These are phyloP conservation scores for Brachionus asplanchnoidis DNA, from an alignment of 1,140 invertebrate genomes.

Conservation along the genomic window DNA sequence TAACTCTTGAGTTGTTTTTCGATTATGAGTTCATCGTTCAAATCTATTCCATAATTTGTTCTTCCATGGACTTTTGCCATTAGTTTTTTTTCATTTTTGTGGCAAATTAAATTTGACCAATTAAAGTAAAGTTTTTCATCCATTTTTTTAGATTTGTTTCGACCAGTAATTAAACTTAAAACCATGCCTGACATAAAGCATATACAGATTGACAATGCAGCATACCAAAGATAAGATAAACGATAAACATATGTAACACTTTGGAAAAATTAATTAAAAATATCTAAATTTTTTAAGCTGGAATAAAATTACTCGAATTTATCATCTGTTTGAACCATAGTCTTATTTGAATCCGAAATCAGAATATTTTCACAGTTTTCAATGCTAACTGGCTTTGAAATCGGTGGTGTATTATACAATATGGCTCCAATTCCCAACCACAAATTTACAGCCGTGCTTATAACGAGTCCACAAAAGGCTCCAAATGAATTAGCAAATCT, in stretches of 20 bases:
- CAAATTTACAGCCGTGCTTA: constrained; percentile 25
- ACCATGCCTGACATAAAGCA: neutral
- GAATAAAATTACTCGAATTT: constrained; percentile 15
- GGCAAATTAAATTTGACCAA: neutral
- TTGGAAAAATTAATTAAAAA: neutral
- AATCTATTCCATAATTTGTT: neutral
- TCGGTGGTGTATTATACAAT: neutral
- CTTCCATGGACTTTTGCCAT: neutral
- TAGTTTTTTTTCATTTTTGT: neutral
- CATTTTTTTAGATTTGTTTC: neutral
- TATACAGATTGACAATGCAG: neutral
- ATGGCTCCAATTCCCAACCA: constrained; percentile 37
- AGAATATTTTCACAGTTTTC: neutral
- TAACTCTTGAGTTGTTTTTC: neutral
- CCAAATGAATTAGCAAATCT: constrained; percentile 31
- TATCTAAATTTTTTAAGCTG: neutral
- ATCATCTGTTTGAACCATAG: neutral
- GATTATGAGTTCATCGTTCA: neutral
- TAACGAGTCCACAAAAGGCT: constrained; percentile 23
- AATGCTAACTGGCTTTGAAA: neutral
- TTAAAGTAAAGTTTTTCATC: constrained; percentile 10
- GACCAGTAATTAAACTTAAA: neutral
- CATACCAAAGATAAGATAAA: constrained; percentile 38
- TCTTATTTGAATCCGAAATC: neutral
- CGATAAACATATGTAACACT: constrained; percentile 18